These are phyloP conservation scores for Molossus molossus DNA, from an alignment of 2,797 vertebrate genomes.

Conservation along the genomic window DNA sequence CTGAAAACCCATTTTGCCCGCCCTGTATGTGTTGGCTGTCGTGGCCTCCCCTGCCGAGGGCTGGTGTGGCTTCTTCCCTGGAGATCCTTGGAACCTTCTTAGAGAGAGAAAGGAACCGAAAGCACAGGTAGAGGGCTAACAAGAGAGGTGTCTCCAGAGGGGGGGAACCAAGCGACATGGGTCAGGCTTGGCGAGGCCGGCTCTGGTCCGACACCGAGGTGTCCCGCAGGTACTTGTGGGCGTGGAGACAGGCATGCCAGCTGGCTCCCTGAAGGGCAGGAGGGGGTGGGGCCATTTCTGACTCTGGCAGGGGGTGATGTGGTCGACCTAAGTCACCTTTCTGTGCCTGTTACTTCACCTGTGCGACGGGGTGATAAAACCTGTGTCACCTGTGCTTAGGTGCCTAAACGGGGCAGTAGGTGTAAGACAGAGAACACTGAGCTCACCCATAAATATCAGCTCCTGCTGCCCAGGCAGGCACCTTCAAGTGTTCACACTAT, in stretches of 20 bases:
- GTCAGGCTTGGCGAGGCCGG: not conserved
- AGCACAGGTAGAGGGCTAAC: not conserved
- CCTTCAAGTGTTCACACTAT: not conserved
- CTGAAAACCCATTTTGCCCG: not conserved
- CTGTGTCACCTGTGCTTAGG: not conserved
- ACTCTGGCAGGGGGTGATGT: not conserved
- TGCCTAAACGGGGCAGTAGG: not conserved
- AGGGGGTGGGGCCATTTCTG: not conserved
- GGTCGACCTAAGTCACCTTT: not conserved
- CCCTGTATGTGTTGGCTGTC: no score
- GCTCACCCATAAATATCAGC: not conserved
- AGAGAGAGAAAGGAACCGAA: not conserved
- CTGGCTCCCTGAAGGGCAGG: not conserved
- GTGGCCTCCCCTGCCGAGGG: rapidly evolving
- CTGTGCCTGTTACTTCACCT: not conserved
- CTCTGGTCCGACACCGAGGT: not conserved
- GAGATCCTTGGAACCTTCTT: not conserved
- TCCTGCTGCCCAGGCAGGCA: not conserved
- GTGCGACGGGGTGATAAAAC: no score
- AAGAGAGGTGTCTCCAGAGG: not conserved
- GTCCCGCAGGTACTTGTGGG: no score
- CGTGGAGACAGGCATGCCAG: not conserved
- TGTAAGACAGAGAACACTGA: not conserved
- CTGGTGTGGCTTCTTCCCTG: not conserved
- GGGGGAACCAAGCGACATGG: not conserved